Base-by-base conservation (phyloP, 1,140 invertebrate species). In the Caenorhabditis inopinata region DNA sequence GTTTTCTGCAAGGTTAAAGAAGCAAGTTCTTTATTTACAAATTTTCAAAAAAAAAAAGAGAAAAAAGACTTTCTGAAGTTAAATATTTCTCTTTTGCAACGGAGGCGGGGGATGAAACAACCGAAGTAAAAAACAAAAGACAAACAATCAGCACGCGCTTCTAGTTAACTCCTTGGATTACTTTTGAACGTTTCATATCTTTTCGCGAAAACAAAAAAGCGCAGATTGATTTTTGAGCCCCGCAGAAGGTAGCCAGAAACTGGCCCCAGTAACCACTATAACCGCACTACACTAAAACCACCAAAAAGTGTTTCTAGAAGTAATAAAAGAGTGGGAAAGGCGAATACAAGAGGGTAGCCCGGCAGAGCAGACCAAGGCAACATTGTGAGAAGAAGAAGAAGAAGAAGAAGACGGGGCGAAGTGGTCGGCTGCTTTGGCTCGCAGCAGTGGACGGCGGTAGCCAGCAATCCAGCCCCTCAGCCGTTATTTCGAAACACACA, bases 401-500 rank as follows among this genome's bases (percentile, higher is more conserved):
- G 49, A 25, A 51, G 25, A 6, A 29, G 58, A 32, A 29, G 58
- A 38, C 53, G 25, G 53, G 27, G 27, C 16, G 18, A 25, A 51
- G 23, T 42, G 38, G 38, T 42, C 38, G 38, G 38, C 38, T 42
- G n/a, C n/a, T n/a, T n/a, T n/a, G n/a, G n/a, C 51, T 58, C n/a
- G 51, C 12, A 12, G 25, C 51, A n/a, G 58, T 68, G 58, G 58
- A 32, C 32, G 32, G 58, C 32, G 4, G n/a, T 14, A 42, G 38
- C 1, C 58, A 11, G 58, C 58, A 58, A 14, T 48, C n/a, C 9
- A 25, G 27, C 27, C 51, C 29, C 16, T 42, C 58, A 32, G 12
- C n/a, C 32, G 35, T 29, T 68, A 68, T 68, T 68, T 68, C 58
- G 58, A 68, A 68, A 68, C 58, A 68, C 27, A 58, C 58, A 68